phyloP scores from a whole-genome alignment of 2,113 vertebrate species.

The Orthochromis indermauri region DNA sequence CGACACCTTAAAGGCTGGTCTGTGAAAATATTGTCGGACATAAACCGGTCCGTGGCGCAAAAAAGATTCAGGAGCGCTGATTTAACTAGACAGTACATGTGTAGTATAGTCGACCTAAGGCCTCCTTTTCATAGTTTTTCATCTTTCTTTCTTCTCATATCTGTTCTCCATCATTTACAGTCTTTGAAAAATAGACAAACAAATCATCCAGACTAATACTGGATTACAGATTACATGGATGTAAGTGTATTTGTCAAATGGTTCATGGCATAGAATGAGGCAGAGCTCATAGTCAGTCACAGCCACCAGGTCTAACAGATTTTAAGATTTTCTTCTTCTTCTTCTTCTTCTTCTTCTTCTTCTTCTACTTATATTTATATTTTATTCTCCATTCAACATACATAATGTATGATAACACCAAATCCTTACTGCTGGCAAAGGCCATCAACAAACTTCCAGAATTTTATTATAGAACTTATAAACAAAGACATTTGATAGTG shows the following conservation, averaged over 20 bases:
- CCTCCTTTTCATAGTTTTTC: neutral
- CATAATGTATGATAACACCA: accelerated
- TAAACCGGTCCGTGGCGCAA: accelerated
- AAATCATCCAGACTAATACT: neutral
- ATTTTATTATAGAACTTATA: accelerated
- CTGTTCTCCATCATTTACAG: accelerated
- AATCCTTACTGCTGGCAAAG: neutral
- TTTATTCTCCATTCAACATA: neutral
- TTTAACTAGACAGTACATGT: accelerated
- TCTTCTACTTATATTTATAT: accelerated
- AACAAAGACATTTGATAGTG: neutral
- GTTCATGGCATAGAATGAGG: neutral
- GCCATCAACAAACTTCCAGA: neutral
- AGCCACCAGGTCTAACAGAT: accelerated
- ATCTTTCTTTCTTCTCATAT: neutral
- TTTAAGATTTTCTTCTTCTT: neutral
- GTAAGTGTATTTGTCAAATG: neutral
- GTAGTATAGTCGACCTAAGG: accelerated
- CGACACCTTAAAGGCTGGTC: neutral
- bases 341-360: neutral
- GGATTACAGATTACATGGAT: neutral
- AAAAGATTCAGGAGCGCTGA: neutral
- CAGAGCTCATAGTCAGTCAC: neutral
- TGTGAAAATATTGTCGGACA: neutral
- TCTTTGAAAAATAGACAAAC: neutral